A percentile compares a stretch with the other conserved stretches of the same genome.
These are phyloP conservation scores for Psephotus haematonotus DNA, from an alignment of 2,113 vertebrate genomes.

Conservation along the genomic window DNA sequence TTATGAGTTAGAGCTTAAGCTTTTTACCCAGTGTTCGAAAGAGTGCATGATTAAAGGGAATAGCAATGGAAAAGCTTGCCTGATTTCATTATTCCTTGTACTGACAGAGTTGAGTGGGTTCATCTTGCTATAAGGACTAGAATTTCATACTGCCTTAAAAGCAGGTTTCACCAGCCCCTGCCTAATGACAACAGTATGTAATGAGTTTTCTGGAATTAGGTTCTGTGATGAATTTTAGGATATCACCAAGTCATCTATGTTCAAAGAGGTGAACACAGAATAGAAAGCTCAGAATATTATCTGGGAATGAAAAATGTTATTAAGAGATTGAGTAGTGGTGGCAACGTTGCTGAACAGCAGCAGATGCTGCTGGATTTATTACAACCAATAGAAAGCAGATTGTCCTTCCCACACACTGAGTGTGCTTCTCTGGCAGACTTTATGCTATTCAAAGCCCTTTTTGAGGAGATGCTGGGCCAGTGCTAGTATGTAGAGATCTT, in stretches of 20 bases:
- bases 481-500: neutral
- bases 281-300: neutral
- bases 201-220: neutral
- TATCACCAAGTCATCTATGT: accelerated
- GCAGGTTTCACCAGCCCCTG: neutral
- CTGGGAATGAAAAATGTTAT: neutral
- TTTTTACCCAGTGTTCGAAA: neutral
- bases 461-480: neutral
- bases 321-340: conserved; percentile 2
- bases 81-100: neutral
- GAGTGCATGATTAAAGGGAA: neutral
- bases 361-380: conserved; percentile 42
- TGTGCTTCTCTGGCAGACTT: neutral
- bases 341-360: neutral
- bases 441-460: neutral
- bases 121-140: neutral
- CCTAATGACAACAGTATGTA: neutral
- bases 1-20: neutral
- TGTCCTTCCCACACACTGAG: conserved; percentile 27
- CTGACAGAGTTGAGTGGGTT: neutral
- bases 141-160: neutral
- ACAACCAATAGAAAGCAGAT: conserved; percentile 28
- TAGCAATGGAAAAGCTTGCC: neutral
- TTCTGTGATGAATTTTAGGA: neutral
- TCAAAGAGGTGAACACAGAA: neutral